phyloP scores from a whole-genome alignment of 2,797 vertebrate species.

The Schizopygopsis malacanthus region DNA sequence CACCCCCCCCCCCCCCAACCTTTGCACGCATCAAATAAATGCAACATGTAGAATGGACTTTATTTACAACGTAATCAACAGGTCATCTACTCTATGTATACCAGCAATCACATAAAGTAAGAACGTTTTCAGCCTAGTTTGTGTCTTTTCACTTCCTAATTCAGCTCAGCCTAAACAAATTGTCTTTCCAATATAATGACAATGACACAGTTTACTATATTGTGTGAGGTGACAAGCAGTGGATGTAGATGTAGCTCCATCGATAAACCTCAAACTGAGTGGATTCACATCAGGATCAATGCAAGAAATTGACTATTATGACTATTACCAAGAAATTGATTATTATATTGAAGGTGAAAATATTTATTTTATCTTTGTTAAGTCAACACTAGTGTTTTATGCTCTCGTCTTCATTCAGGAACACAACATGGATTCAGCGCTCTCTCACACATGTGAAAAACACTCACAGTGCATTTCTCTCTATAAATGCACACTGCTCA shows the following conservation, averaged over 20 bases:
- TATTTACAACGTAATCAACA: neutral
- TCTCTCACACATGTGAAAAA: constrained; percentile 13
- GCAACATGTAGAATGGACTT: neutral
- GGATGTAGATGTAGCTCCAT: neutral
- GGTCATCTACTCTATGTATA: neutral
- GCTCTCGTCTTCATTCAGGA: neutral
- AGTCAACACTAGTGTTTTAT: constrained; percentile 4
- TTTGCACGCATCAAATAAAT: neutral
- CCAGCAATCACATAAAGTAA: neutral
- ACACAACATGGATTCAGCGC: neutral
- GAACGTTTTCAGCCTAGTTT: neutral
- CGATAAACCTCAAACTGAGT: neutral
- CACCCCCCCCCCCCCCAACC: too few species aligned
- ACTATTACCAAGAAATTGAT: neutral
- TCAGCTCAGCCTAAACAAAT: neutral
- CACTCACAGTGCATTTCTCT: neutral
- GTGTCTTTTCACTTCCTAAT: neutral
- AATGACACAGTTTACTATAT: neutral
- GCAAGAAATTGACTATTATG: neutral
- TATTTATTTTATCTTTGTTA: neutral
- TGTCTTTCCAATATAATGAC: neutral
- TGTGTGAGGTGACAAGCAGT: neutral
- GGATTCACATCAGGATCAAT: neutral
- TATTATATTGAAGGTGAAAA: neutral
- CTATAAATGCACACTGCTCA: constrained; percentile 22